Conservation (phyloP, 2,888 invertebrate genomes). For the Megamerina dolium region DNA sequence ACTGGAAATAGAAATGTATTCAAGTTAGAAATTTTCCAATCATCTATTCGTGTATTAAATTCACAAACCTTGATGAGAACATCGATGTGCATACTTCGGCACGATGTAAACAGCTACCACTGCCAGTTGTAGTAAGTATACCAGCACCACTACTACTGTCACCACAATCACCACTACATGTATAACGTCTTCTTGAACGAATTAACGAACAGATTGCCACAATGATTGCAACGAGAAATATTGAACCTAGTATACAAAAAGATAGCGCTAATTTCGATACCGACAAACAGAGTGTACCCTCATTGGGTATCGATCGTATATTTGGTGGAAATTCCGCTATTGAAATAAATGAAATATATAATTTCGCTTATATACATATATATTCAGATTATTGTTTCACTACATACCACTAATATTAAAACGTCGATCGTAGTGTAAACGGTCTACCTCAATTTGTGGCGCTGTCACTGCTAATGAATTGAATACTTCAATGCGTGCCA, state of each 20-base stretch:
- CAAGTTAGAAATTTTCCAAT: not conserved
- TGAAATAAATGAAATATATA: slow-evolving; percentile 25
- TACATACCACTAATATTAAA: slow-evolving; percentile 45
- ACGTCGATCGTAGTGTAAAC: slow-evolving; percentile 40
- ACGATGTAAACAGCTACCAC: slow-evolving; percentile 33
- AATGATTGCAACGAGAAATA: slow-evolving; percentile 65
- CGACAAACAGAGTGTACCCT: slow-evolving; percentile 61
- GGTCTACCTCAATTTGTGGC: slow-evolving; percentile 68
- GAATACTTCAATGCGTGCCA: slow-evolving; percentile 62
- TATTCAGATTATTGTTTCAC: not conserved
- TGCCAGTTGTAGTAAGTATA: slow-evolving; percentile 23
- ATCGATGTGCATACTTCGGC: slow-evolving; percentile 43
- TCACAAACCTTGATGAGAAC: slow-evolving; percentile 40
- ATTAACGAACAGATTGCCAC: slow-evolving; percentile 64
- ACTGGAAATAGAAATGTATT: slow-evolving; percentile 26
- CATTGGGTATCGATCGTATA: slow-evolving; percentile 35
- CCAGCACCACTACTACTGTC: slow-evolving; percentile 19
- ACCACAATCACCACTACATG: slow-evolving; percentile 16
- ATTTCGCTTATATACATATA: no score
- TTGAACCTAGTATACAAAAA: slow-evolving; percentile 65
- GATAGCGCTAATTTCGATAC: slow-evolving; percentile 71
- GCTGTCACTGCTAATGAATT: slow-evolving; percentile 76
- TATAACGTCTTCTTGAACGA: slow-evolving; percentile 52
- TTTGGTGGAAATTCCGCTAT: slow-evolving; percentile 43
- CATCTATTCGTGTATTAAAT: no score